A percentile compares a stretch with the other conserved stretches of the same genome.
Conservation (phyloP, 23 tunicate genomes). For the Oikopleura dioica region DNA sequence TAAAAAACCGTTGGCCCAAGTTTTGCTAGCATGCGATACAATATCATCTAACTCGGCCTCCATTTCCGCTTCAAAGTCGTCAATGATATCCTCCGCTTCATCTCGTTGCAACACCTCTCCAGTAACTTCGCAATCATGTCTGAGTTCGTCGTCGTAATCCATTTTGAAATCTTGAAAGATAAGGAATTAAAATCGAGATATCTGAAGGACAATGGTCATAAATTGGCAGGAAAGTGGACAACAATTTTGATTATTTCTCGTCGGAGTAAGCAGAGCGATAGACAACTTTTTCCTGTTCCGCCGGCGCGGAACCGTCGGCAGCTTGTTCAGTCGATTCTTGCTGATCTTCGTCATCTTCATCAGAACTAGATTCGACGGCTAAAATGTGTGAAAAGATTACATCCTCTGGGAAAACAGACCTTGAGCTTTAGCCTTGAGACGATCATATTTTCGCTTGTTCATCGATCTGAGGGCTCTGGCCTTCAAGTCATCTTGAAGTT, state of each 20-base stretch:
- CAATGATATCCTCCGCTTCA: neutral
- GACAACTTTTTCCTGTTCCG: neutral
- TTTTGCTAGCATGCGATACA: neutral
- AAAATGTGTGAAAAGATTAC: neutral
- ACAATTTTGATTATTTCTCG: too few species aligned
- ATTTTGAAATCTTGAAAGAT: too few species aligned
- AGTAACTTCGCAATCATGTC: neutral
- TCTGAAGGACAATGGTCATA: too few species aligned
- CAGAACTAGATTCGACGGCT: neutral
- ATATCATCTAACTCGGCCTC: neutral
- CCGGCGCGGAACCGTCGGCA: neutral
- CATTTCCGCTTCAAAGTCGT: neutral
- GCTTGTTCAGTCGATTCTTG: neutral
- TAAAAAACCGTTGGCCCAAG: neutral
- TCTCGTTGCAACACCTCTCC: neutral
- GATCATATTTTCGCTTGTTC: constrained; percentile 2
- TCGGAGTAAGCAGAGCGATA: neutral
- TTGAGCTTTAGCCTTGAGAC: constrained; percentile 3
- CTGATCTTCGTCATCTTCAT: neutral
- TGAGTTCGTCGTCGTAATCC: neutral
- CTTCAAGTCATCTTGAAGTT: neutral
- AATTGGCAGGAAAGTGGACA: too few species aligned
- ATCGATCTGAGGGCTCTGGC: neutral
- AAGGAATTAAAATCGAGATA: too few species aligned
- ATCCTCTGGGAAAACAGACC: neutral